phyloP scores from a whole-genome alignment of 2,113 vertebrate genomes.

The Xenopus tropicalis region UCB_Xtro_10.0 CM004446.2:83038501-83039000 shows the following conservation, averaged over 20 bases:
- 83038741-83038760: neutral
- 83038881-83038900: constrained; percentile 30
- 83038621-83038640: no score
- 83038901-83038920: constrained; percentile 24
- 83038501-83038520: no score
- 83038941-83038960: neutral
- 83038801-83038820: neutral
- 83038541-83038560: no score
- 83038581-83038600: no score
- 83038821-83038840: neutral
- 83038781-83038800: neutral
- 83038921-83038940: constrained; percentile 3
- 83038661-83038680: no score
- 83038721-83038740: constrained; percentile 3
- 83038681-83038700: no score
- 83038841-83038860: constrained; percentile 6
- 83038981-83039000: neutral
- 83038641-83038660: no score
- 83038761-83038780: neutral
- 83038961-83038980: neutral
- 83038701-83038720: no score
- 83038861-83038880: constrained; percentile 39
- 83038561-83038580: no score
- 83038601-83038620: no score
- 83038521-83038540: no score